Conservation (phyloP, 2,888 invertebrate genomes). For the Hydriomena furcata region DNA sequence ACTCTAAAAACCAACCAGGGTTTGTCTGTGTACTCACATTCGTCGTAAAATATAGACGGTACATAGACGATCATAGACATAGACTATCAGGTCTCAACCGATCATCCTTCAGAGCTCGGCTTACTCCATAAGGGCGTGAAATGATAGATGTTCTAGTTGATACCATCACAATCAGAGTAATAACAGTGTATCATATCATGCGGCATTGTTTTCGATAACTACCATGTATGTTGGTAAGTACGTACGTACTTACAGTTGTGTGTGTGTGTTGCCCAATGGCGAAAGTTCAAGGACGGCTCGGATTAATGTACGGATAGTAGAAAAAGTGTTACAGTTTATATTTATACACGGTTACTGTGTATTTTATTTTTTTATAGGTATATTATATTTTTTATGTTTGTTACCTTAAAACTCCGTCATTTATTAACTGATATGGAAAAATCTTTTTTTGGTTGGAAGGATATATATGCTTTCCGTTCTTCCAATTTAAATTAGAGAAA, state of each 20-base stretch:
- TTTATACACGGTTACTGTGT: not conserved
- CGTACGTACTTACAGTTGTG: conserved; percentile 6
- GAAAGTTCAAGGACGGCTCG: conserved; percentile 43
- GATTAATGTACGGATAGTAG: conserved; percentile 26
- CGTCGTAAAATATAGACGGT: too few relatives aligned
- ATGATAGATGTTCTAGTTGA: conserved; percentile 15
- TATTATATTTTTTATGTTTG: not conserved
- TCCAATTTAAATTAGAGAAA: too few relatives aligned
- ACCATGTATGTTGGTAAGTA: conserved; percentile 20
- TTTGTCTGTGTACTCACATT: too few relatives aligned
- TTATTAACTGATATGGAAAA: too few relatives aligned
- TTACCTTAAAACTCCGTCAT: too few relatives aligned
- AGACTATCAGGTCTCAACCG: too few relatives aligned
- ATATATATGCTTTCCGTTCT: too few relatives aligned
- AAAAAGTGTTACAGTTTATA: conserved; percentile 20
- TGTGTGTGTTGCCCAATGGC: conserved; percentile 36
- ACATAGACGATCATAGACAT: too few relatives aligned
- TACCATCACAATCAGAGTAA: conserved; percentile 17
- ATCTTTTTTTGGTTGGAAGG: too few relatives aligned
- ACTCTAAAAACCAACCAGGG: too few relatives aligned
- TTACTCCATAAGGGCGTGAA: conserved; percentile 21
- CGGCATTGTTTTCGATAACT: conserved; percentile 31
- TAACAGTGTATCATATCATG: conserved; percentile 27
- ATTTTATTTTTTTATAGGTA: not conserved
- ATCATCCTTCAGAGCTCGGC: not conserved